These are phyloP conservation scores for Crotalus tigris DNA, from an alignment of 2,113 vertebrate genomes.

Conservation along the genomic window DNA sequence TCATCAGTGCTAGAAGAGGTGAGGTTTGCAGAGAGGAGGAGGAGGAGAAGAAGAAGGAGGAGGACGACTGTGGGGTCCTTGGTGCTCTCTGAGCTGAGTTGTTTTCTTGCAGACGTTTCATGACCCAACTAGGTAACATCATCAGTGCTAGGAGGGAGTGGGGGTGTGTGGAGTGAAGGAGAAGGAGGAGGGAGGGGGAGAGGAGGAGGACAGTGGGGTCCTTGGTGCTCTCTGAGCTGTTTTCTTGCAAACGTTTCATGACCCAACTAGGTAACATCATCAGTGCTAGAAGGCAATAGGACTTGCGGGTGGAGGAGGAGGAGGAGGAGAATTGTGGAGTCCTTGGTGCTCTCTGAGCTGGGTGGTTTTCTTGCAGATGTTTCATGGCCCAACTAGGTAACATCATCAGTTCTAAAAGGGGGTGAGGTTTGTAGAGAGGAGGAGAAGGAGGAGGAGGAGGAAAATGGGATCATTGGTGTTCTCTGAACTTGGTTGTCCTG, in stretches of 20 bases:
- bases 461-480: too few relatives aligned
- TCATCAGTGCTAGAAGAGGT: background rate
- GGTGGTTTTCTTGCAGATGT: too few relatives aligned
- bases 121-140: background rate
- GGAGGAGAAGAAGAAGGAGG: too few relatives aligned
- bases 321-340: too few relatives aligned
- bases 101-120: background rate
- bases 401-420: background rate
- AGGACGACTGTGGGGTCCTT: too few relatives aligned
- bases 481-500: too few relatives aligned
- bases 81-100: background rate
- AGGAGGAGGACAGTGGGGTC: too few relatives aligned
- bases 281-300: background rate
- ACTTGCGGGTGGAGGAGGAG: too few relatives aligned
- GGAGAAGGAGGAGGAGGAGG: too few relatives aligned
- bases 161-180: too few relatives aligned
- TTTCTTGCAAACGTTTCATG: background rate
- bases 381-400: too few relatives aligned
- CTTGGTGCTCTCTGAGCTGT: background rate
- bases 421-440: background rate
- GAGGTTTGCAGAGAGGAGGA: background rate
- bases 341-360: background rate
- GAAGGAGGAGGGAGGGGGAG: too few relatives aligned
- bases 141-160: background rate
- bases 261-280: background rate